Evolutionary conservation across 2,888 invertebrate species (phyloP).

Genomic region (Allygus modestus): DNA sequence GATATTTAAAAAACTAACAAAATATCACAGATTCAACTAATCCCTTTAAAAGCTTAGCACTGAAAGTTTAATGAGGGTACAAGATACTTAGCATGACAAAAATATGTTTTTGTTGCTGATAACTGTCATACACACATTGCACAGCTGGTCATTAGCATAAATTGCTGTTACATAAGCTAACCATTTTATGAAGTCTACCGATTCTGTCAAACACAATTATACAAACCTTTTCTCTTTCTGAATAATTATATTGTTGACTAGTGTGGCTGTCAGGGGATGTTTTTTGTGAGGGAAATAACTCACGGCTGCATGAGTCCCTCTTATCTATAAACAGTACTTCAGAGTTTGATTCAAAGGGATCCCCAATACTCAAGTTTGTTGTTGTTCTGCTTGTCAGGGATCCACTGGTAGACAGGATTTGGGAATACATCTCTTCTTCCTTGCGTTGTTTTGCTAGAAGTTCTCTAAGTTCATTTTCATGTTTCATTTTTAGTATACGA

Average conservation of each 20-base stretch:
- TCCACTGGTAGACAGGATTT: background rate
- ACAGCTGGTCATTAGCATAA: too few relatives aligned
- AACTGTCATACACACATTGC: too few relatives aligned
- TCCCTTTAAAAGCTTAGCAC: too few relatives aligned
- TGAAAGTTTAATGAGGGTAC: too few relatives aligned
- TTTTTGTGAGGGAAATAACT: constrained; percentile 54
- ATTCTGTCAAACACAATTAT: too few relatives aligned
- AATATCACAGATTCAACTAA: too few relatives aligned
- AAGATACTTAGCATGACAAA: too few relatives aligned
- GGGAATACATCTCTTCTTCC: constrained; percentile 19
- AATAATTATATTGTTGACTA: constrained; percentile 3
- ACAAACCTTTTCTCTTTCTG: constrained; percentile 56
- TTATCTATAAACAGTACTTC: background rate
- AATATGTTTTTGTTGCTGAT: too few relatives aligned
- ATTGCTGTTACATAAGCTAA: too few relatives aligned
- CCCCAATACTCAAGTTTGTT: background rate
- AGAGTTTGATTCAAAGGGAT: background rate
- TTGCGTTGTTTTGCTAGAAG: constrained; percentile 45
- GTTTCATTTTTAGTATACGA: constrained; percentile 24
- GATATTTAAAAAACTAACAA: too few relatives aligned
- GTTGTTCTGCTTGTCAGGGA: constrained; percentile 9
- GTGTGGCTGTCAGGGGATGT: too few relatives aligned
- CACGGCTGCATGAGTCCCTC: constrained; percentile 48
- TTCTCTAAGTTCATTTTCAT: constrained; percentile 49
- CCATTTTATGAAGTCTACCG: too few relatives aligned